These are phyloP conservation scores for Urocitellus parryii DNA, from an alignment of 2,113 vertebrate genomes.

Conservation along the genomic window DNA sequence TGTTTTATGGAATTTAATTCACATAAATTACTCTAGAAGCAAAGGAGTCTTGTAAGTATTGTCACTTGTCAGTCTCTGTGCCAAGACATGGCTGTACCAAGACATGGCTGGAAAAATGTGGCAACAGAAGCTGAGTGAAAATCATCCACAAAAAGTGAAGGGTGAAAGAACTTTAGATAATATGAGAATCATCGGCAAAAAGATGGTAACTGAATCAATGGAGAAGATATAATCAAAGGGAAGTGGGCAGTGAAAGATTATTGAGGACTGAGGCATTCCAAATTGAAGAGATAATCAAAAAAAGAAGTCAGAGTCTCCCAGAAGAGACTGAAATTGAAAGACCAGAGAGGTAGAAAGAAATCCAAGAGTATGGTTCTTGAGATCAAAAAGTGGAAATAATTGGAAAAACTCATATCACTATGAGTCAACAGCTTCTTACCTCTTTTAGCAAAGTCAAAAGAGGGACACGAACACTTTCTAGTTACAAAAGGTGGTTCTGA, in stretches of 20 bases:
- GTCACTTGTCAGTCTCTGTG: background rate
- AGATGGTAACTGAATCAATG: background rate
- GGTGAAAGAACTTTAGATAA: background rate
- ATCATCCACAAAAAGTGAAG: background rate
- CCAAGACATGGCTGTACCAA: no score
- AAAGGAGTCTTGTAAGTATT: background rate
- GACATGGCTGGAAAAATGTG: background rate
- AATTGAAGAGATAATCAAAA: background rate
- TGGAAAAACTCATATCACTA: background rate
- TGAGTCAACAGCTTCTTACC: background rate
- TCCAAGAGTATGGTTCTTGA: background rate
- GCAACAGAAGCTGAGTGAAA: background rate
- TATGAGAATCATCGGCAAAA: background rate
- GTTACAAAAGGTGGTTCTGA: background rate
- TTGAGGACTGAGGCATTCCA: background rate
- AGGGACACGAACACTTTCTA: background rate
- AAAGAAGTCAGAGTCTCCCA: background rate
- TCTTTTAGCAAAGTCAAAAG: background rate
- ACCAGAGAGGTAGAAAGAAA: background rate
- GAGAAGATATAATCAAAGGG: background rate
- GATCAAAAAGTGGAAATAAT: background rate
- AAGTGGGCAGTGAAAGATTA: background rate
- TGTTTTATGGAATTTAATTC: background rate
- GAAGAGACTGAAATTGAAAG: background rate
- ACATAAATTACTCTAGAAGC: background rate